Percentiles rank a stretch among this genome's conserved stretches.
Conservation (phyloP, 1,140 invertebrate species). For the Rhagoletis pomonella region DNA sequence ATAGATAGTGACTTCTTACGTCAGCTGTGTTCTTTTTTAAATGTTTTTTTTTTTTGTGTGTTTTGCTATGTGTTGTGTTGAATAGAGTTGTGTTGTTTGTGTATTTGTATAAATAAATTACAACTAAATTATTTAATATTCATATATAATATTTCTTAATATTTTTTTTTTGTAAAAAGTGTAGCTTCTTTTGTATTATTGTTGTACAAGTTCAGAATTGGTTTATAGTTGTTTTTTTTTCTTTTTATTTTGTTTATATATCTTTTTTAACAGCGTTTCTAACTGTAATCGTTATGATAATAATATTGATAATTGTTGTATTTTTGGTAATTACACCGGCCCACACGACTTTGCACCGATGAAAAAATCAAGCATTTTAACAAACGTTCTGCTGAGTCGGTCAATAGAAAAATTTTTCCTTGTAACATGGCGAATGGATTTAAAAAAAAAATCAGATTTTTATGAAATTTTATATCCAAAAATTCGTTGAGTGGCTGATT, state of each 20-base stretch:
- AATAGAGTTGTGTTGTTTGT: background rate
- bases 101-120: conserved; percentile 37
- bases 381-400: no score
- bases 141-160: background rate
- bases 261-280: no score
- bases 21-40: background rate
- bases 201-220: conserved; percentile 48
- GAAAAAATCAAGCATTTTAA: no score
- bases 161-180: conserved; percentile 38
- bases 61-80: background rate
- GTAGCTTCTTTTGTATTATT: conserved; percentile 42
- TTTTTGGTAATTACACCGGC: background rate
- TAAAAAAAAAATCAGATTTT: no score
- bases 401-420: no score
- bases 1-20: background rate
- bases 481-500: no score
- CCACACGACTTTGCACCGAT: background rate
- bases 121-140: conserved; percentile 32
- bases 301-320: background rate
- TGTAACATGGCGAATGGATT: no score
- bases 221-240: background rate
- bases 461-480: no score
- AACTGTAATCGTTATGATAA: conserved; percentile 36
- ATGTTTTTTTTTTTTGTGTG: background rate
- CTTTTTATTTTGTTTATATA: background rate